phyloP scores from a whole-genome alignment of 2,888 invertebrate genomes.

The Macaria liturata region DNA sequence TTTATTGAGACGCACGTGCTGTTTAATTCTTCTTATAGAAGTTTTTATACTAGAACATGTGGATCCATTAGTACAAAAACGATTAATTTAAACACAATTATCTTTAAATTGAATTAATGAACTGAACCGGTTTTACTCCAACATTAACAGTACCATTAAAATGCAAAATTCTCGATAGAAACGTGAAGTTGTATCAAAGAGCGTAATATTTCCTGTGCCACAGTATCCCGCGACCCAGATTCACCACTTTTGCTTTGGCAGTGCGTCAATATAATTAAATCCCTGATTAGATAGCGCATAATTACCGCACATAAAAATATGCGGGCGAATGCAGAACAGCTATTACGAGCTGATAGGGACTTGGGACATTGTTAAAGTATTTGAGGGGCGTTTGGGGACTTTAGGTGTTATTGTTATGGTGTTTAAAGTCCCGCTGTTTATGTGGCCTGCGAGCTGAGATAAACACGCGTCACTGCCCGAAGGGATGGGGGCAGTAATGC shows the following conservation, averaged over 20 bases:
- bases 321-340: slow-evolving; percentile 13
- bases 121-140: too few relatives aligned
- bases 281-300: slow-evolving; percentile 8
- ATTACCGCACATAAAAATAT: slow-evolving; percentile 2
- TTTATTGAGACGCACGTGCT: too few relatives aligned
- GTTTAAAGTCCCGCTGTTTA: neutral
- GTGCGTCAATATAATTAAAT: slow-evolving; percentile 10
- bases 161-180: too few relatives aligned
- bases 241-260: slow-evolving; percentile 7
- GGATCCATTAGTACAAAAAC: too few relatives aligned
- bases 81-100: too few relatives aligned
- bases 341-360: slow-evolving; percentile 1
- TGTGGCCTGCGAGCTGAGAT: neutral
- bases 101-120: too few relatives aligned
- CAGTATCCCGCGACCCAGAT: slow-evolving; percentile 4
- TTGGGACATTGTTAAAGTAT: neutral
- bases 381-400: slow-evolving; percentile 7
- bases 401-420: slow-evolving; percentile 11
- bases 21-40: too few relatives aligned
- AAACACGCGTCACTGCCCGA: neutral
- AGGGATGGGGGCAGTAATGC: too few relatives aligned
- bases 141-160: too few relatives aligned
- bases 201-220: too few relatives aligned
- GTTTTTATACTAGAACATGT: too few relatives aligned
- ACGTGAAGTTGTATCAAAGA: too few relatives aligned